Conservation (phyloP, 2,113 vertebrate species). For the Nerophis lumbriciformis region DNA sequence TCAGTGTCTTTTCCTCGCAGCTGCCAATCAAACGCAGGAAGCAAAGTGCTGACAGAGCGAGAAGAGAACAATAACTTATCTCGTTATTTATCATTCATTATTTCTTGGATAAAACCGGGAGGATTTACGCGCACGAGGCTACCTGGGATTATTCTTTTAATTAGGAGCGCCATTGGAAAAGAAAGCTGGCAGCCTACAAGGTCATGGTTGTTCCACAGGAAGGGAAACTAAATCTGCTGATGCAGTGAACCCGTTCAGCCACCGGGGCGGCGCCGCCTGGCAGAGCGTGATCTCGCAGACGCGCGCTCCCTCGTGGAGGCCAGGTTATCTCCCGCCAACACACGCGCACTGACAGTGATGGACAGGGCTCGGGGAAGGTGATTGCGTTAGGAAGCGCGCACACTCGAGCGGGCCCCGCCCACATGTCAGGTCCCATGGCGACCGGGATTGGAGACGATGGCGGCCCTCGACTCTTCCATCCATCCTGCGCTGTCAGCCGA, state of each 20-base stretch:
- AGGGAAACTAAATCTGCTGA: slow-evolving; percentile 1
- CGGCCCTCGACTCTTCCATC: slow-evolving; percentile 26
- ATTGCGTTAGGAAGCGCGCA: slow-evolving; percentile 1
- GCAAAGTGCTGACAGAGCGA: not conserved
- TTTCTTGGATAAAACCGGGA: not conserved
- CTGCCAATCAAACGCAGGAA: not conserved
- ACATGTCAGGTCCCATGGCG: slow-evolving; percentile 7
- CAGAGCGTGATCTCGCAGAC: not conserved
- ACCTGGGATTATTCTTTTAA: slow-evolving; percentile 1
- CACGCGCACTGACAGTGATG: slow-evolving; percentile 1
- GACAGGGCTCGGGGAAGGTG: not conserved
- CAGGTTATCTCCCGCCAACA: not conserved
- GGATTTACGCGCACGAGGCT: not conserved
- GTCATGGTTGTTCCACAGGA: not conserved
- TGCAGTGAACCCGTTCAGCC: slow-evolving; percentile 3
- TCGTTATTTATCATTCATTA: not conserved
- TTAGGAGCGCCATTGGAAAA: too few species aligned
- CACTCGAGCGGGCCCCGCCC: slow-evolving; percentile 2
- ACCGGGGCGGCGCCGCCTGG: slow-evolving; percentile 6
- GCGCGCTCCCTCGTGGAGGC: not conserved
- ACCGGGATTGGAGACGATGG: not conserved
- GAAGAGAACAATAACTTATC: not conserved
- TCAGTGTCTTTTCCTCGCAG: not conserved
- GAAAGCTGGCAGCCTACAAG: not conserved
- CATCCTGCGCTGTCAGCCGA: slow-evolving; percentile 46